Percentiles rank a stretch among this genome's conserved stretches.
Evolutionary conservation across 2,797 vertebrate species (phyloP).

Genomic region (Phataginus tetradactyla): DNA sequence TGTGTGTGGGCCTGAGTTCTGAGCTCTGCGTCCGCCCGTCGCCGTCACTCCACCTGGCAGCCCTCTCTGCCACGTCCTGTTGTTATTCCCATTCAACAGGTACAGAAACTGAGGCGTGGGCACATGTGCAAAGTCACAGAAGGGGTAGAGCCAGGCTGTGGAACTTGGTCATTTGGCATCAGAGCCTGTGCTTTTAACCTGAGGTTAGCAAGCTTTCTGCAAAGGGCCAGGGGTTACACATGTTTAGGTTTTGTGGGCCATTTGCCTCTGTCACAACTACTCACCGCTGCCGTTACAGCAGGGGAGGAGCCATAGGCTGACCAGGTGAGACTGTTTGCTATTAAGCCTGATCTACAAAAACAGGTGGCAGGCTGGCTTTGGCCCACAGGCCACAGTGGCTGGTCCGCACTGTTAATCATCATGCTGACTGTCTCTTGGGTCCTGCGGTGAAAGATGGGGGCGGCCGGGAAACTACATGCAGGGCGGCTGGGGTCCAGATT

Average conservation of each 20-base stretch:
- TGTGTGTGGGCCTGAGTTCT: neutral
- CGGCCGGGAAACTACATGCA: neutral
- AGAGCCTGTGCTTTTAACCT: neutral
- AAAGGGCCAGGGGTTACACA: neutral
- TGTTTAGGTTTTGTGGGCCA: neutral
- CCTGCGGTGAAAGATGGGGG: neutral
- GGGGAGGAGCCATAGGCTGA: neutral
- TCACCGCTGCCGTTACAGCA: neutral
- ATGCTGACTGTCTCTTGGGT: neutral
- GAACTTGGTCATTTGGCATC: neutral
- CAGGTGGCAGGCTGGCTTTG: neutral
- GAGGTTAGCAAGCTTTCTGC: neutral
- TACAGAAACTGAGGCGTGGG: neutral
- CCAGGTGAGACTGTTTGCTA: neutral
- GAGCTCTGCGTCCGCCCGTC: rapidly evolving
- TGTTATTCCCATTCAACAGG: neutral
- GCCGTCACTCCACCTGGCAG: neutral
- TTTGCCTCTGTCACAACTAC: neutral
- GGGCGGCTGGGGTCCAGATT: too few species aligned
- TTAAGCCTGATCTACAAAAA: neutral
- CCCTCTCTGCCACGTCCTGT: neutral
- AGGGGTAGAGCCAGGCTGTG: neutral
- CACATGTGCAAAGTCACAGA: rapidly evolving
- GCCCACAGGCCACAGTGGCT: neutral
- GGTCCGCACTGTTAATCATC: neutral